Percentiles rank a stretch among this genome's conserved stretches.
Conservation (phyloP, 2,888 invertebrate species). For the Drosophila antonietae region DNA sequence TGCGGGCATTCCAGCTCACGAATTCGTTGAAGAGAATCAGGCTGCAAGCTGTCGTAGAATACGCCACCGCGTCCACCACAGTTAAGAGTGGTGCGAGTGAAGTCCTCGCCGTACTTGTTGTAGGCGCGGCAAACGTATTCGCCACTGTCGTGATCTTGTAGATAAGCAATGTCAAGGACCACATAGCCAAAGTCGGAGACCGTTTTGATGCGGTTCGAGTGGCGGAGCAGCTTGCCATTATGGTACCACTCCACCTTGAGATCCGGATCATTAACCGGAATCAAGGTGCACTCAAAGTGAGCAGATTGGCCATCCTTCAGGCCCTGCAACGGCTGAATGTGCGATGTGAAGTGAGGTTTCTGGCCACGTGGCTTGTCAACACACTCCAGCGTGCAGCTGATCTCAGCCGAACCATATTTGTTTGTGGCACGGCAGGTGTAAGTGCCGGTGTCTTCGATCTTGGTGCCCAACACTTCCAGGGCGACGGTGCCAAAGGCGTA, state of each 20-base stretch:
- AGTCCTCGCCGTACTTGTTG: slow-evolving; percentile 96
- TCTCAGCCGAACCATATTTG: slow-evolving; percentile 94
- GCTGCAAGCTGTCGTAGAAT: slow-evolving; percentile 94
- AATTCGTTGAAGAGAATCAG: slow-evolving; percentile 94
- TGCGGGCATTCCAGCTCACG: slow-evolving; percentile 91
- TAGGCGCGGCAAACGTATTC: slow-evolving; percentile 96
- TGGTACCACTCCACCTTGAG: slow-evolving; percentile 99
- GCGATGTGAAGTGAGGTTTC: slow-evolving; percentile 94
- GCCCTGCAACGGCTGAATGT: slow-evolving; percentile 92
- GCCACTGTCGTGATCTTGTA: slow-evolving; percentile 96
- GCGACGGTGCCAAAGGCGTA: slow-evolving; percentile 99
- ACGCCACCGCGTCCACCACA: slow-evolving; percentile 94
- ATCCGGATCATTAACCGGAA: slow-evolving; percentile 97
- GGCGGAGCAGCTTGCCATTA: slow-evolving; percentile 94
- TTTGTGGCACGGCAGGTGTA: slow-evolving; percentile 96
- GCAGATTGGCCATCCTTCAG: slow-evolving; percentile 97
- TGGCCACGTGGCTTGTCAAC: slow-evolving; percentile 94
- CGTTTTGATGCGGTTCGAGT: slow-evolving; percentile 95
- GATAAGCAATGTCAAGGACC: slow-evolving; percentile 96
- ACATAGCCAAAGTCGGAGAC: slow-evolving; percentile 98
- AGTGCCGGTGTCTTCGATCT: slow-evolving; percentile 95
- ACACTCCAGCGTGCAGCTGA: slow-evolving; percentile 92
- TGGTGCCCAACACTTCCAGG: slow-evolving; percentile 97
- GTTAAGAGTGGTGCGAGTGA: slow-evolving; percentile 92
- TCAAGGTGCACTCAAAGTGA: slow-evolving; percentile 97